These are phyloP conservation scores for Harmothoe impar DNA, from an alignment of 2,888 invertebrate species.

Conservation along the genomic window DNA sequence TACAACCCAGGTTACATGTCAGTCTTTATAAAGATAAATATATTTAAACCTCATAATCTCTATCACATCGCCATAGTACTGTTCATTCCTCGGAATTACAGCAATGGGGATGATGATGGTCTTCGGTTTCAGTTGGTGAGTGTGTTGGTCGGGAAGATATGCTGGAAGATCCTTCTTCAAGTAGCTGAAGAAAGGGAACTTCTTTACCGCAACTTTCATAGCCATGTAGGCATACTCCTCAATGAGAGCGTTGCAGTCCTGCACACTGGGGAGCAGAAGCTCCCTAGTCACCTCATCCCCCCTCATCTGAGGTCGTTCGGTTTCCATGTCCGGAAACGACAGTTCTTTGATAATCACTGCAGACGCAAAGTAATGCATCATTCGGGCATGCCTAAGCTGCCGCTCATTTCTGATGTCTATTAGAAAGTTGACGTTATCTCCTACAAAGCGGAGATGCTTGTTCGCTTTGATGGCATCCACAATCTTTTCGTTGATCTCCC, in stretches of 20 bases:
- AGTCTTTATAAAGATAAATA: not conserved
- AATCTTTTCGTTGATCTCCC: not conserved
- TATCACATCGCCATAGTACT: too few species aligned
- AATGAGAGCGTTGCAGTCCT: not conserved
- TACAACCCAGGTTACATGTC: not conserved
- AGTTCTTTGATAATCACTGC: not conserved
- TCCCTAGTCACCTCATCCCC: not conserved
- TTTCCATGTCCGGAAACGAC: not conserved
- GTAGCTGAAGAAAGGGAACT: not conserved
- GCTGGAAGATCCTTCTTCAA: not conserved
- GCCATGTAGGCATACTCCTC: conserved; percentile 11
- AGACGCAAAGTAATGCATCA: conserved; percentile 47
- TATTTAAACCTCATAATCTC: not conserved
- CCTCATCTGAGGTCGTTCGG: not conserved
- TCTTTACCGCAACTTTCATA: conserved; percentile 13
- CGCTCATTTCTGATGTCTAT: conserved; percentile 25
- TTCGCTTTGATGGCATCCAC: not conserved
- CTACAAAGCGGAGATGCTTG: not conserved
- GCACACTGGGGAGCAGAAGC: not conserved
- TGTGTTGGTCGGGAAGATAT: not conserved
- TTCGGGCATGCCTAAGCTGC: not conserved
- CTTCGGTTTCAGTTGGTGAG: not conserved
- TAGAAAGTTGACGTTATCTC: conserved; percentile 34
- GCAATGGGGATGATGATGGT: not conserved
- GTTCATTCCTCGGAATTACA: not conserved